Conservation (phyloP, 2,888 invertebrate genomes). For the Pyrocoelia pectoralis region DNA sequence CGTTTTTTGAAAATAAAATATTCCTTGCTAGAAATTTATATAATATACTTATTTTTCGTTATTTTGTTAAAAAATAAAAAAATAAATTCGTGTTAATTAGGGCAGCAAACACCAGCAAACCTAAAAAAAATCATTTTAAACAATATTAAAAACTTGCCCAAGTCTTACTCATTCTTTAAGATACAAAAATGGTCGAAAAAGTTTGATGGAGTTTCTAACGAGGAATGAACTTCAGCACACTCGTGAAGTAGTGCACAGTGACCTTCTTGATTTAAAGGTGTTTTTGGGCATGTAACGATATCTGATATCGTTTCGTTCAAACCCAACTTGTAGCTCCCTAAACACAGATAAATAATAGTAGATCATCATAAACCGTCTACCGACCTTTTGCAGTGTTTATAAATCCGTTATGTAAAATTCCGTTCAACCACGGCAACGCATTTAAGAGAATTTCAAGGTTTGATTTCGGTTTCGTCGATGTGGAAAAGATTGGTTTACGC, state of each 20-base stretch:
- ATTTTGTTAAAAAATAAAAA: too few relatives aligned
- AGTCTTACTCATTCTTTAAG: slow-evolving; percentile 24
- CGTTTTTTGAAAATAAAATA: too few relatives aligned
- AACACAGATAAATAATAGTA: background rate
- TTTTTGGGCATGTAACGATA: slow-evolving; percentile 16
- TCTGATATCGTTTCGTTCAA: slow-evolving; percentile 19
- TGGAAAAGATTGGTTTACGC: background rate
- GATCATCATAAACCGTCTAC: background rate
- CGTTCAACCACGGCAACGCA: slow-evolving; percentile 19
- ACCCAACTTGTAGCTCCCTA: slow-evolving; percentile 26
- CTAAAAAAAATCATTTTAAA: slow-evolving; percentile 8
- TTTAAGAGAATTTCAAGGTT: background rate
- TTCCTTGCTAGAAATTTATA: too few relatives aligned
- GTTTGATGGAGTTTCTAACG: background rate
- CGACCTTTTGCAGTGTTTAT: slow-evolving; percentile 15
- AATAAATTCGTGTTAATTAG: background rate
- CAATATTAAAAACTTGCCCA: background rate
- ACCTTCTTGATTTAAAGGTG: slow-evolving; percentile 14
- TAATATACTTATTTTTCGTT: too few relatives aligned
- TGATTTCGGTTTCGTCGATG: background rate
- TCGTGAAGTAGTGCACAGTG: slow-evolving; percentile 20
- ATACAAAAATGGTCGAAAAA: slow-evolving; percentile 18
- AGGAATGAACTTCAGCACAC: slow-evolving; percentile 21
- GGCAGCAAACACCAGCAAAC: slow-evolving; percentile 30
- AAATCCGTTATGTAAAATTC: slow-evolving; percentile 7